These are phyloP conservation scores for Grallaria varia DNA, from an alignment of 2,113 vertebrate genomes.

Conservation along the genomic window DNA sequence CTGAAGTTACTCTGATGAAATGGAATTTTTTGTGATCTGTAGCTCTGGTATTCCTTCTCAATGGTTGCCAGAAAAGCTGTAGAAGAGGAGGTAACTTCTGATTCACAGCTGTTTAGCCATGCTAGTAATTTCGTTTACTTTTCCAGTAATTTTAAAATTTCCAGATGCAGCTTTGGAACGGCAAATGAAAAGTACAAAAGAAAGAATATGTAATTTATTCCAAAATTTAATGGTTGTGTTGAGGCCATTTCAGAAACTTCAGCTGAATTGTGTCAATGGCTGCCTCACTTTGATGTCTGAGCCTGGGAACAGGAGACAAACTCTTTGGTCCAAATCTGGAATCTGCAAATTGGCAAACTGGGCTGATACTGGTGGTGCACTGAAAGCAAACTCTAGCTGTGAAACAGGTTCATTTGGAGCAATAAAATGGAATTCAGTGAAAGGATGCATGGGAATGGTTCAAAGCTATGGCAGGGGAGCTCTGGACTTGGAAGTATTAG, in stretches of 20 bases:
- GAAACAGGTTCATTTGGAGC: not conserved
- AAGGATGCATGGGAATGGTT: not conserved
- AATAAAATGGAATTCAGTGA: not conserved
- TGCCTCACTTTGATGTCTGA: not conserved
- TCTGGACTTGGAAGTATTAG: not conserved
- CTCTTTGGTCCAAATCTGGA: not conserved
- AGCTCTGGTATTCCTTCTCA: not conserved
- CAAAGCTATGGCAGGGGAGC: not conserved
- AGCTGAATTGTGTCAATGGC: not conserved
- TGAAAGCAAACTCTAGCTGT: not conserved
- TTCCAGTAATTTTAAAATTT: not conserved
- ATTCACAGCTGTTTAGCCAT: not conserved
- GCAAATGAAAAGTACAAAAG: not conserved
- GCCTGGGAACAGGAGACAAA: not conserved
- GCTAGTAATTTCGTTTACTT: not conserved
- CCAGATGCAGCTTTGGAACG: constrained; percentile 44
- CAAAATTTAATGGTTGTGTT: not conserved
- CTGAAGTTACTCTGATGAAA: not conserved
- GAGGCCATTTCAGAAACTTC: not conserved
- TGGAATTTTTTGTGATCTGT: not conserved
- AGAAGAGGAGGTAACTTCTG: not conserved
- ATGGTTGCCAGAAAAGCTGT: not conserved
- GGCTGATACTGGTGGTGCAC: not conserved
- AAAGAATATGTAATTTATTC: not conserved
- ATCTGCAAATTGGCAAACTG: not conserved